phyloP scores from a whole-genome alignment of 92 coral and sea anemone species.

The Bergia puertoricense region DNA sequence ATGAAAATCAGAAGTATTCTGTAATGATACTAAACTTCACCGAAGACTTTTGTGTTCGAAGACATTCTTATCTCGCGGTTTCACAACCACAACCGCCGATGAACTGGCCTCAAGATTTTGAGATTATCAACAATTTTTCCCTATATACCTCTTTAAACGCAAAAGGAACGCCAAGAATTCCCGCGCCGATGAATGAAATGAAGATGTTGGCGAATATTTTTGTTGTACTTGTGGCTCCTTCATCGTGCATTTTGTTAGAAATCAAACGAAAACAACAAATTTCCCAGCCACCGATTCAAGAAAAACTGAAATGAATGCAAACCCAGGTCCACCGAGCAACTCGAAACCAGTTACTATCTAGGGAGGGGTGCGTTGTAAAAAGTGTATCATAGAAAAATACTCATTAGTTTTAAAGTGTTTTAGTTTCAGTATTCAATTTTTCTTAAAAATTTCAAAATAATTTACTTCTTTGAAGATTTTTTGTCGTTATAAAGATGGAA shows the following conservation, averaged over 20 bases:
- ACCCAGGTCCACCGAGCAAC: neutral
- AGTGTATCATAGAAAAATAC: neutral
- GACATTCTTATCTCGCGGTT: neutral
- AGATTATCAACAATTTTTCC: constrained; percentile 7
- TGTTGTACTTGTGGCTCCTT: constrained; percentile 90
- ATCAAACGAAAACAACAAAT: constrained; percentile 3
- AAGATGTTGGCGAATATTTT: constrained; percentile 97
- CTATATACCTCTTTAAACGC: constrained; percentile 90
- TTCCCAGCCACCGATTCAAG: neutral
- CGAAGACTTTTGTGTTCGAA: neutral
- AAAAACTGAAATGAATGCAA: neutral
- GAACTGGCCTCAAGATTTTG: neutral
- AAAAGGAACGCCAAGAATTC: constrained; percentile 96
- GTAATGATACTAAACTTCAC: neutral
- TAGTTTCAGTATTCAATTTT: neutral
- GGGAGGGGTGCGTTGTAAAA: constrained; percentile 5
- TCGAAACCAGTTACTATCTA: neutral
- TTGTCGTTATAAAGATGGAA: neutral
- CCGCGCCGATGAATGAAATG: constrained; percentile 98
- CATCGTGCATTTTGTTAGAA: constrained; percentile 60
- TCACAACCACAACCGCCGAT: neutral
- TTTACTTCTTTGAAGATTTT: neutral
- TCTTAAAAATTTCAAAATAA: neutral
- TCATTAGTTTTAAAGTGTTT: neutral
- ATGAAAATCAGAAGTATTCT: neutral